Evolutionary conservation across 2,888 invertebrate genomes (phyloP).

Genomic region (Aricia artaxerxes): DNA sequence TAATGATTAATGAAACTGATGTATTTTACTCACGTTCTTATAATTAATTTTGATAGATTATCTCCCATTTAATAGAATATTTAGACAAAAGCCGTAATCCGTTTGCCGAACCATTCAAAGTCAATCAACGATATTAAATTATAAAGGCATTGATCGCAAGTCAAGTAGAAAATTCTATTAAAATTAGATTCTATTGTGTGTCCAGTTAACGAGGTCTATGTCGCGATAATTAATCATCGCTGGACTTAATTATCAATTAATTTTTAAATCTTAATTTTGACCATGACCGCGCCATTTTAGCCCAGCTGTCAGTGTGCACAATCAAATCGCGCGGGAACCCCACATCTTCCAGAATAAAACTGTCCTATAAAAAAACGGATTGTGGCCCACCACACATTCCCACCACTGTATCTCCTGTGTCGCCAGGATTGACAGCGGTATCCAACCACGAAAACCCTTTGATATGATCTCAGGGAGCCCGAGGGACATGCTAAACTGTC

Average conservation of each 20-base stretch:
- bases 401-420: too few relatives aligned
- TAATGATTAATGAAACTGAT: neutral
- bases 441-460: too few relatives aligned
- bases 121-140: slow-evolving; percentile 28
- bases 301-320: too few relatives aligned
- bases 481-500: too few relatives aligned
- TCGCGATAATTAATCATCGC: neutral
- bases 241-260: neutral
- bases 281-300: too few relatives aligned
- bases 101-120: slow-evolving; percentile 36
- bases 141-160: neutral
- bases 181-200: slow-evolving; percentile 13
- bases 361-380: too few relatives aligned
- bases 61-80: neutral
- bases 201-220: slow-evolving; percentile 26
- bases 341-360: too few relatives aligned
- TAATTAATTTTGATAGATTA: neutral
- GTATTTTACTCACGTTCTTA: neutral
- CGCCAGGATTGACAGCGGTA: too few relatives aligned
- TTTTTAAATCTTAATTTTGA: too few relatives aligned
- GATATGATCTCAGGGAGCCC: too few relatives aligned
- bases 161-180: slow-evolving; percentile 25
- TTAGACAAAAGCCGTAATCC: slow-evolving; percentile 33
- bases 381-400: too few relatives aligned
- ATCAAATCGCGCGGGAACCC: too few relatives aligned